Evolutionary conservation across 2,113 vertebrate species (phyloP).

Genomic region (Probosciger aterrimus): DNA sequence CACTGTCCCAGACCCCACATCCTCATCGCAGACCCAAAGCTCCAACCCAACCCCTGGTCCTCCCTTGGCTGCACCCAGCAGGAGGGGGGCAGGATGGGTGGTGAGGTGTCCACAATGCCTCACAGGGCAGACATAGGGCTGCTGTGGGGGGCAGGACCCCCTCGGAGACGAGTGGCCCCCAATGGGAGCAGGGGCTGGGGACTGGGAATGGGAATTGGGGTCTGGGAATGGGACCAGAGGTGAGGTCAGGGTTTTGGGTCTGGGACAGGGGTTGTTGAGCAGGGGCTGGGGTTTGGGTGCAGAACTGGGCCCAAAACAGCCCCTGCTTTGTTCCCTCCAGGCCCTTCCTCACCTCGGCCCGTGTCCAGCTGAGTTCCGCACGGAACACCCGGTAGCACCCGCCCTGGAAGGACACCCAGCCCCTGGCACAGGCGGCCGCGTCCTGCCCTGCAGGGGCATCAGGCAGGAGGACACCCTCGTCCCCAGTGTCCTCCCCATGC

Average conservation of each 20-base stretch:
- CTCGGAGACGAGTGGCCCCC: not conserved
- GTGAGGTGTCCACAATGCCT: not conserved
- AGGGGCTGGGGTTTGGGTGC: too few relatives aligned
- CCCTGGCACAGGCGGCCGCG: not conserved
- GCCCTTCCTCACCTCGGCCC: not conserved
- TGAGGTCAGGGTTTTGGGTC: too few relatives aligned
- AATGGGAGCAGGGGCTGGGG: not conserved
- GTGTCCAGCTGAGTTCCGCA: not conserved
- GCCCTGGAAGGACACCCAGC: not conserved
- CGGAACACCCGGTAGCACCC: not conserved
- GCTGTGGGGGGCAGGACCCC: too few relatives aligned
- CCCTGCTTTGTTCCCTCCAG: not conserved
- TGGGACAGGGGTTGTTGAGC: not conserved
- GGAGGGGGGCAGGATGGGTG: not conserved
- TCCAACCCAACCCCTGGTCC: not conserved
- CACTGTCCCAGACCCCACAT: too few relatives aligned
- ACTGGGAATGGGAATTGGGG: too few relatives aligned
- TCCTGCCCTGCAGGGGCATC: not conserved
- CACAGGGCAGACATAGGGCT: not conserved
- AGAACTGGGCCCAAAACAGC: not conserved
- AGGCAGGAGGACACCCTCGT: not conserved
- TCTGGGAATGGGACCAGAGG: not conserved
- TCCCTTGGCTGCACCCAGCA: not conserved
- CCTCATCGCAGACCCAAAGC: rapidly evolving
- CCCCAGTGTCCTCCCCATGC: not conserved